phyloP scores from a whole-genome alignment of 2,888 invertebrate genomes.

The Tetragnatha montana region DNA sequence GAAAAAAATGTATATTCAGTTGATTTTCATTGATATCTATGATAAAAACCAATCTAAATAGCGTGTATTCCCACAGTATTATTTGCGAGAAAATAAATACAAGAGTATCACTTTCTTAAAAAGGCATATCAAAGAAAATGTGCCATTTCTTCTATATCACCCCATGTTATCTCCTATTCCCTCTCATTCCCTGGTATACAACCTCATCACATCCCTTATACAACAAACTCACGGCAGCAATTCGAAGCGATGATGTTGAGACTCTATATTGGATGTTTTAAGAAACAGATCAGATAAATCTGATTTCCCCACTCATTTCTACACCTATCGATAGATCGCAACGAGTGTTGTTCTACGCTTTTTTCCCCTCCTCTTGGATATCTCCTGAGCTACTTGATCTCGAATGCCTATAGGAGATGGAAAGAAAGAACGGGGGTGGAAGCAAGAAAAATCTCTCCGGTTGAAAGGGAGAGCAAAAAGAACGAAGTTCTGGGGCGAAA shows the following conservation, averaged over 20 bases:
- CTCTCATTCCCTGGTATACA: too few relatives aligned
- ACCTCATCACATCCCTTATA: too few relatives aligned
- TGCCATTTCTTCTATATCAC: too few relatives aligned
- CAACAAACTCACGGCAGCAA: too few relatives aligned
- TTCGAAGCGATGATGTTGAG: background rate
- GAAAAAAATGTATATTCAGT: too few relatives aligned
- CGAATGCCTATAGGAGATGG: background rate
- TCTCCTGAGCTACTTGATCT: constrained; percentile 15
- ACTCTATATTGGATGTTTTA: constrained; percentile 44
- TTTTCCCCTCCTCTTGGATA: background rate
- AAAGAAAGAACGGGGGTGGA: background rate
- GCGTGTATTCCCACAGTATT: too few relatives aligned
- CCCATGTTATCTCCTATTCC: too few relatives aligned
- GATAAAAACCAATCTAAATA: too few relatives aligned
- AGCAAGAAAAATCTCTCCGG: constrained; percentile 27
- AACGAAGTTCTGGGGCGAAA: constrained; percentile 36
- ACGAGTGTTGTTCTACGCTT: constrained; percentile 39
- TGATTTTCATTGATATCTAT: too few relatives aligned
- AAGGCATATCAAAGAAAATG: too few relatives aligned
- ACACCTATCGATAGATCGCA: constrained; percentile 26
- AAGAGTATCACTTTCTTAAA: too few relatives aligned
- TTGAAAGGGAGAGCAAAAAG: constrained; percentile 10
- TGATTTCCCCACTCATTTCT: constrained; percentile 29
- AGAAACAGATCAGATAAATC: constrained; percentile 39
- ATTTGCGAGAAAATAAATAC: too few relatives aligned